Evolutionary conservation across 2,797 vertebrate species (phyloP), one percentile per base, ranked within the genome.

Genomic region (Anas acuta): DNA sequence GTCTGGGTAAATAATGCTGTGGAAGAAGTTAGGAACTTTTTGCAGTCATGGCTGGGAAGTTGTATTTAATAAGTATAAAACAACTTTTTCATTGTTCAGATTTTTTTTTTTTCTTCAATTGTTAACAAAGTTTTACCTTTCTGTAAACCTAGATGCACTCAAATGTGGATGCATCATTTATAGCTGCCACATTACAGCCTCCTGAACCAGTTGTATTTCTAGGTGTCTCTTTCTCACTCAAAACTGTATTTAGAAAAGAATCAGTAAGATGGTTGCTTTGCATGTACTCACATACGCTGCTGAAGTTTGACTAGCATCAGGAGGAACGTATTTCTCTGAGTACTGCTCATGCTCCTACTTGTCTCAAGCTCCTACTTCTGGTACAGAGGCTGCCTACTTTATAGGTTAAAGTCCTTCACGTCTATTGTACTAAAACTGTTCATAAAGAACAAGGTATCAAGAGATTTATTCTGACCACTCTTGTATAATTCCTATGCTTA

Each of bases 111-210:
- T 10, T 22, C 35, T 70, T 37, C 26, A 37, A 41, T 32, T 41
- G 7, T 41, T 72, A 39, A 41, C 28, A 71, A 41, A 45, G 9
- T 45, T 45, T 45, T 45, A 45, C 43, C 43, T 45, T 45, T 45
- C 43, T 45, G 43, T 45, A 45, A 51, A 51, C 8, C 51, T 69
- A 65, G 71, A 49, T 11, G 9, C 26, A 28, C 8, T 13, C 19
- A 25, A 23, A 35, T 21, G 37, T 23, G n/a, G 32, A 7, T 14
- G 8, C 0, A 0, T 33, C 7, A 11, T 22, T 56, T 71, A 5
- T 9, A n/a, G 17, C 58, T 62, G 4, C 3, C 16, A 3, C 21
- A 7, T 33, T 37, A 47, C 35, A 87, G 0, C 20, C 23, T 73
- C n/a, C 57, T 32, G 30, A 57, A 26, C 26, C 23, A 13, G 25